Percentiles rank a stretch among this genome's conserved stretches.
phyloP scores from a whole-genome alignment of 2,888 invertebrate species.

The Spicauda simplicius region DNA sequence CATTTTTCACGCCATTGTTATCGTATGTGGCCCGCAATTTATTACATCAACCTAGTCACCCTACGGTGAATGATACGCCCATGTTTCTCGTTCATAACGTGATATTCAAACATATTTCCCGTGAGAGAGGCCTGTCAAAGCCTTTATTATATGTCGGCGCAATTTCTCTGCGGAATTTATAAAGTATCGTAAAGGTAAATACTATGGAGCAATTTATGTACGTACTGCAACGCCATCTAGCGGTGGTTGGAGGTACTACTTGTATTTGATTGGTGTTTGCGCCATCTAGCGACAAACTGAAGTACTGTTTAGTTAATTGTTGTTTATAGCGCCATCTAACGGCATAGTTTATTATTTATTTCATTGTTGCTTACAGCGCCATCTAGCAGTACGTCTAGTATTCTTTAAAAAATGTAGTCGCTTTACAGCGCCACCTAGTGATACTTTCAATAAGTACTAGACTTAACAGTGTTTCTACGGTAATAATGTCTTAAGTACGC shows the following conservation, averaged over 20 bases:
- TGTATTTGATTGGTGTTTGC: not conserved
- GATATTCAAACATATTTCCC: constrained; percentile 33
- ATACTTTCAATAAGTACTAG: no score
- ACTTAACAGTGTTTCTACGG: no score
- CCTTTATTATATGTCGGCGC: constrained; percentile 18
- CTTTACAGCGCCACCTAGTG: no score
- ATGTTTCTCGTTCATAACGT: not conserved
- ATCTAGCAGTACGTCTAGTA: no score
- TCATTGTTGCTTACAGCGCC: no score
- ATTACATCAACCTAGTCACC: no score
- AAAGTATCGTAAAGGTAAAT: not conserved
- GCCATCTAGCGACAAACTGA: not conserved
- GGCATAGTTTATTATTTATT: not conserved
- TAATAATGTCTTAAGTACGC: no score
- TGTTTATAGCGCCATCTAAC: not conserved
- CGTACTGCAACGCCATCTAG: not conserved
- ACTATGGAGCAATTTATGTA: not conserved
- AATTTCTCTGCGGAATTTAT: constrained; percentile 19
- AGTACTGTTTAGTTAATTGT: not conserved
- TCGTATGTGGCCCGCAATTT: no score
- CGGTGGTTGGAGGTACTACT: not conserved
- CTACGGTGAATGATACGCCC: no score
- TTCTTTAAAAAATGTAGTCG: no score
- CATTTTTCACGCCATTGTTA: no score
- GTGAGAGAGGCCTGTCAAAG: constrained; percentile 29